These are phyloP conservation scores for Nematopogon swammerdamellus DNA, from an alignment of 2,888 invertebrate species.

Conservation along the genomic window DNA sequence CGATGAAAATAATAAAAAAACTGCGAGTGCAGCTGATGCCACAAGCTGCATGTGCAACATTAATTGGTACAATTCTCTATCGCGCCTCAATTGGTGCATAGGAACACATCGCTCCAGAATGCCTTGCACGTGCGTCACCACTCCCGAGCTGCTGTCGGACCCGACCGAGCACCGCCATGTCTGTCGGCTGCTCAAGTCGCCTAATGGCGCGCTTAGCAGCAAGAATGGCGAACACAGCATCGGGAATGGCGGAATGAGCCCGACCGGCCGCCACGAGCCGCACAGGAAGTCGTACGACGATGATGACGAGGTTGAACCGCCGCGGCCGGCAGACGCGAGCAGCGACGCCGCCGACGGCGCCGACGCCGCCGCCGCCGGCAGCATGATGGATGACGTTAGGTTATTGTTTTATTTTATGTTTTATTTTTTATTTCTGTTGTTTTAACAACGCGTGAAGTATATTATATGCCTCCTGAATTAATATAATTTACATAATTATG, in stretches of 20 bases:
- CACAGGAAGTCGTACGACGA: constrained; percentile 27
- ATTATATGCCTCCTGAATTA: too few relatives aligned
- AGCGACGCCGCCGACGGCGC: constrained; percentile 9
- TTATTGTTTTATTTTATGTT: constrained; percentile 13
- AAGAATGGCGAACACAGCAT: not conserved
- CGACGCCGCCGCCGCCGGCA: constrained; percentile 3
- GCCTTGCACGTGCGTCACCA: constrained; percentile 5
- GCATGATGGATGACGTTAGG: constrained; percentile 27
- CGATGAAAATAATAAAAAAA: too few relatives aligned
- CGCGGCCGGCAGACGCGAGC: too few relatives aligned
- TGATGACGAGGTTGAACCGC: constrained; percentile 16
- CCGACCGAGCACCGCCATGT: constrained; percentile 15
- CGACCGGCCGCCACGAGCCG: constrained; percentile 16
- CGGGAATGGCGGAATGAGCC: too few relatives aligned
- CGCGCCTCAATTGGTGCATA: too few relatives aligned
- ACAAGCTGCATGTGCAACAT: too few relatives aligned
- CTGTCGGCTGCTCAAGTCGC: constrained; percentile 15
- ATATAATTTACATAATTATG: too few relatives aligned
- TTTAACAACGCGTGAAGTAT: too few relatives aligned
- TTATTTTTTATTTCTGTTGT: constrained; percentile 3
- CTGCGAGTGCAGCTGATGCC: too few relatives aligned
- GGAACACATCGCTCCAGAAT: not conserved
- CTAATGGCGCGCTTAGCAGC: not conserved
- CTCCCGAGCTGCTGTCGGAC: constrained; percentile 14
- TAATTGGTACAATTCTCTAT: too few relatives aligned